Conservation (phyloP, 2,888 invertebrate genomes). For the Trachelus iudaicus region DNA sequence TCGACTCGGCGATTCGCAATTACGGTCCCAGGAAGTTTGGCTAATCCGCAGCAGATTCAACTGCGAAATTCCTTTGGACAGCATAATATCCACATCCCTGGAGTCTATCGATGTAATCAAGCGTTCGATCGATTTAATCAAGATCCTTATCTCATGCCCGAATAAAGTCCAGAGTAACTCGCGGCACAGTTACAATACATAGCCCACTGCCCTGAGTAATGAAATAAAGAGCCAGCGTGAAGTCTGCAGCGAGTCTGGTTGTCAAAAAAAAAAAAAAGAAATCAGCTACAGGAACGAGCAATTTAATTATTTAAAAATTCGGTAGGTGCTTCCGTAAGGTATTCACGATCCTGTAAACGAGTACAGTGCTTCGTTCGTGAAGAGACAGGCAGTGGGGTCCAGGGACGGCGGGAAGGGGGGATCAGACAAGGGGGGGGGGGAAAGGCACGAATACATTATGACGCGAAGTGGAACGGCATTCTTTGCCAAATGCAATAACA, state of each 20-base stretch:
- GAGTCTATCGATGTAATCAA: neutral
- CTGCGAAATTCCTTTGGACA: neutral
- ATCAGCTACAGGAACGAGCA: neutral
- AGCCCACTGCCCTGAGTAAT: neutral
- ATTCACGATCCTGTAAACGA: neutral
- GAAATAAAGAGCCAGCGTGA: neutral
- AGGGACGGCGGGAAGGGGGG: neutral
- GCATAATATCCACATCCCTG: neutral
- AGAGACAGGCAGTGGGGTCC: neutral
- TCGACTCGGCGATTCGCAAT: neutral
- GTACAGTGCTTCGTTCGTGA: neutral
- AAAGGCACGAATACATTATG: constrained; percentile 35
- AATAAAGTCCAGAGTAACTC: neutral
- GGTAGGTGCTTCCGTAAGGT: neutral
- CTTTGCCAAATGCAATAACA: constrained; percentile 44
- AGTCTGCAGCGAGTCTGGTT: neutral
- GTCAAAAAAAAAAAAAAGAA: neutral
- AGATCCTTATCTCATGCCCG: neutral
- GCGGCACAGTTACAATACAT: neutral
- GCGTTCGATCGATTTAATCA: neutral
- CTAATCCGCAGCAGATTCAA: neutral
- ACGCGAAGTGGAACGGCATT: constrained; percentile 39
- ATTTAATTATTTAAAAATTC: neutral
- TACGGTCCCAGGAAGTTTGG: neutral
- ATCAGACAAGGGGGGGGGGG: neutral